These are phyloP conservation scores for Nomada fucata DNA, from an alignment of 2,888 invertebrate species.

Conservation along the genomic window DNA sequence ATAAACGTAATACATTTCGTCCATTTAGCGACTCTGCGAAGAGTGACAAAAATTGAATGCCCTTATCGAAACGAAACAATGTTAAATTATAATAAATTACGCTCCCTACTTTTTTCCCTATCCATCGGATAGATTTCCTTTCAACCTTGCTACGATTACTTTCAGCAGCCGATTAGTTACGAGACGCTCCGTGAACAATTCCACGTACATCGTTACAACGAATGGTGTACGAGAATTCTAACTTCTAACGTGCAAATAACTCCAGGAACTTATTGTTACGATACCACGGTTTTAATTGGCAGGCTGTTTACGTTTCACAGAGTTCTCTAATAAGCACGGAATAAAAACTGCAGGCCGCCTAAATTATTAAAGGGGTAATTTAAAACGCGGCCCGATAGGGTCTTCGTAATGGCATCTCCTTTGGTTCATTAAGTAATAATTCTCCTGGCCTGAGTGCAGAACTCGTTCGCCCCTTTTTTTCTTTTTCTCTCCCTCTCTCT, in stretches of 20 bases:
- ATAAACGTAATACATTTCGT: no score
- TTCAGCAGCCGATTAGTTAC: no score
- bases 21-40: no score
- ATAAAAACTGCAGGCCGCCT: constrained; percentile 6
- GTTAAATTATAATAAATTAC: no score
- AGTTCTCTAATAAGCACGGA: constrained; percentile 1
- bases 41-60: no score
- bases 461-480: constrained; percentile 3
- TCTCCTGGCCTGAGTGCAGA: background rate
- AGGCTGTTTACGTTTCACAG: constrained; percentile 7
- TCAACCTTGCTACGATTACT: no score
- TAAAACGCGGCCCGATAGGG: constrained; percentile 15
- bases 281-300: constrained; percentile 14
- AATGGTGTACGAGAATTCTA: background rate
- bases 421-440: constrained; percentile 38
- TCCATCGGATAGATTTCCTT: no score
- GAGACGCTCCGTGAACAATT: background rate
- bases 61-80: no score
- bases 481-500: background rate
- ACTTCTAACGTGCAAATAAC: background rate
- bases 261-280: background rate
- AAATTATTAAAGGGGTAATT: constrained; percentile 31
- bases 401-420: constrained; percentile 10
- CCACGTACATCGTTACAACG: background rate
- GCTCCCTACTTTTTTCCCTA: no score